Conservation (phyloP, 2,113 vertebrate genomes). For the Neoarius graeffei region DNA sequence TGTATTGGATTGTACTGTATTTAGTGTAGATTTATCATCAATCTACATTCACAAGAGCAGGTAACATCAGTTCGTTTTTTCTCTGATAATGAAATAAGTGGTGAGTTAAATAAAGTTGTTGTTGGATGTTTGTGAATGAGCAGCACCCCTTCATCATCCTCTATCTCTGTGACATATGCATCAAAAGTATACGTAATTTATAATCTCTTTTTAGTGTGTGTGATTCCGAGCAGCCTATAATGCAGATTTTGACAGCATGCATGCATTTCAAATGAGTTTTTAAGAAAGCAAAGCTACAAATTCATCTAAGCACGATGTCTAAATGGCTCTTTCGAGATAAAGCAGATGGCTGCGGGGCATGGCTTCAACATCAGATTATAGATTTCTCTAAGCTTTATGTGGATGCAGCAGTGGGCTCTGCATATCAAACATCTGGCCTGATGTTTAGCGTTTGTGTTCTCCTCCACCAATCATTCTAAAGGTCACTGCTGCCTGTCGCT, state of each 20-base stretch:
- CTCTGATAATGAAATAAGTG: background rate
- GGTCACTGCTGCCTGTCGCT: background rate
- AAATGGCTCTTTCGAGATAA: conserved; percentile 42
- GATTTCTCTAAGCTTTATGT: background rate
- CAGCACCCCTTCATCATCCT: background rate
- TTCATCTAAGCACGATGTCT: conserved; percentile 21
- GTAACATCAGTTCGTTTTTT: background rate
- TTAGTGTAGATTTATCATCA: background rate
- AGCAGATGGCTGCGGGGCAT: background rate
- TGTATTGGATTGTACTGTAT: background rate
- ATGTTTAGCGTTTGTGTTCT: conserved; percentile 6
- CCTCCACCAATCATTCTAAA: conserved; percentile 16
- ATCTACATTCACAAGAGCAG: background rate
- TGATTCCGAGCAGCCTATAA: conserved; percentile 56
- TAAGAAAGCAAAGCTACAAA: conserved; percentile 18
- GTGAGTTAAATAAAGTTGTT: background rate
- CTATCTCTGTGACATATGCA: conserved; percentile 29
- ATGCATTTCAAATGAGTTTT: conserved; percentile 55
- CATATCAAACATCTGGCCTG: conserved; percentile 1
- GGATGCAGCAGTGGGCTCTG: conserved; percentile 5
- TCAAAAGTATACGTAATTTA: conserved; percentile 61
- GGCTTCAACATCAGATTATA: background rate
- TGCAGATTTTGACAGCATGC: conserved; percentile 58
- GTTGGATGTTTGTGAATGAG: background rate
- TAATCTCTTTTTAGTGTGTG: conserved; percentile 54